Evolutionary conservation across 2,888 invertebrate genomes (phyloP).

Genomic region (Halictus quadricinctus): DNA sequence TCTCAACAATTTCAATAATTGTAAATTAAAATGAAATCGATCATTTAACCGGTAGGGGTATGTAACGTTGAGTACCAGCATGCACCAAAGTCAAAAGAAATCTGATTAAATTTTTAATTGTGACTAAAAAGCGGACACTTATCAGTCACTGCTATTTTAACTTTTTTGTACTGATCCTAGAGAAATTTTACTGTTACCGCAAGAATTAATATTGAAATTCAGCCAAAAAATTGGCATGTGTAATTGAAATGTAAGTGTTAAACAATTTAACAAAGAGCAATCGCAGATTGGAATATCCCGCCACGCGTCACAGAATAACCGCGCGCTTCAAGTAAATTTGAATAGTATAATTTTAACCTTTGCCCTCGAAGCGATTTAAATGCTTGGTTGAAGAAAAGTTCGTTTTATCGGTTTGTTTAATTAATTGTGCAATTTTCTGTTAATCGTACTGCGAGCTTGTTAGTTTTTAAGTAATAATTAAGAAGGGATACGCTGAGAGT

Average conservation of each 20-base stretch:
- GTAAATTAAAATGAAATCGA: neutral
- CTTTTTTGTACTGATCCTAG: no score
- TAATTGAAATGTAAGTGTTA: neutral
- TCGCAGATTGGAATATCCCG: neutral
- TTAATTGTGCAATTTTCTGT: neutral
- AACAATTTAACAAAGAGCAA: neutral
- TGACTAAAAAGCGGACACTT: no score
- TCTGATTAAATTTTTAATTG: neutral
- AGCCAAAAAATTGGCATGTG: no score
- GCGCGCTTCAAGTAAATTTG: neutral
- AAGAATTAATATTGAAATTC: no score
- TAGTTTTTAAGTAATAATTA: neutral
- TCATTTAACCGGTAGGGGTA: neutral
- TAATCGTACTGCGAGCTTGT: neutral
- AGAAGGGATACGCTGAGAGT: neutral
- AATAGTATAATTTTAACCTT: neutral
- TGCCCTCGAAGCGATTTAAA: neutral
- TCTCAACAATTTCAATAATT: no score
- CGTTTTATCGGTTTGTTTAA: neutral
- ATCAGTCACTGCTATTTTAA: no score
- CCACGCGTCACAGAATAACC: neutral
- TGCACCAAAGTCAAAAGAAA: no score
- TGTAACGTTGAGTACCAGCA: no score
- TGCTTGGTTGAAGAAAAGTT: neutral
- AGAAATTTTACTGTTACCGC: no score